Evolutionary conservation across 2,113 vertebrate genomes (phyloP), one percentile per base, ranked within the genome.

Genomic region (Isichthys henryi): DNA sequence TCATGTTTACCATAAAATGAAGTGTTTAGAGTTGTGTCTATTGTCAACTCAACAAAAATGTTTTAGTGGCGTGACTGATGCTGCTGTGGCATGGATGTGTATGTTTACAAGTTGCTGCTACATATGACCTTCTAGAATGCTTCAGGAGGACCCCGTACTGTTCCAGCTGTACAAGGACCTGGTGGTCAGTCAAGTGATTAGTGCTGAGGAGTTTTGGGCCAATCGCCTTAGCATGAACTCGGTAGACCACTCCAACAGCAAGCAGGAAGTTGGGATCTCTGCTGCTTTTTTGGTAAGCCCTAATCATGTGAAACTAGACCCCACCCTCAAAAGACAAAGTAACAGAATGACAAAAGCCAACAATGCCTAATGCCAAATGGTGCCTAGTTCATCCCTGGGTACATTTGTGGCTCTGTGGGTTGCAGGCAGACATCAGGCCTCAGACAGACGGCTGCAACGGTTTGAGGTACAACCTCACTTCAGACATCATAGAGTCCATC

Each of bases 101-200:
- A 8, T 80, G 35, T 43, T 80, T 43, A 43, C 39, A 84, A 84
- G 23, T 45, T 2, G 39, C 39, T 45, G 3, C 31, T 39, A 19
- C 87, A 27, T 13, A 50, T 96, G 91, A 93, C 58, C 94, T 93
- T 89, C 88, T 92, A 99, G 98, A 96, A 99, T 99, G 98, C 96
- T 99, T 92, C 98, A 99, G 95, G 98, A 99, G 93, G 98, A 99
- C 94, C 98, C 98, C 58, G 96, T 99, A 93, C 96, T 99, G 89
- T 99, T 99, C 95, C 98, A 99, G 94, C 95, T 99, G 90, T 99
- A 99, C 94, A 99, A 99, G 95, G 98, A 99, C 92, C 96, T 99
- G 77, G 98, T 99, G 92, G 97, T 99, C 91, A 99, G 98, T 93
- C 98, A 99, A 90, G 98, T 99, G 92, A 99, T 99, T 94, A 98